Evolutionary conservation across 2,113 vertebrate genomes (phyloP), one percentile per base, ranked within the genome.

Genomic region (Clarias gariepinus): DNA sequence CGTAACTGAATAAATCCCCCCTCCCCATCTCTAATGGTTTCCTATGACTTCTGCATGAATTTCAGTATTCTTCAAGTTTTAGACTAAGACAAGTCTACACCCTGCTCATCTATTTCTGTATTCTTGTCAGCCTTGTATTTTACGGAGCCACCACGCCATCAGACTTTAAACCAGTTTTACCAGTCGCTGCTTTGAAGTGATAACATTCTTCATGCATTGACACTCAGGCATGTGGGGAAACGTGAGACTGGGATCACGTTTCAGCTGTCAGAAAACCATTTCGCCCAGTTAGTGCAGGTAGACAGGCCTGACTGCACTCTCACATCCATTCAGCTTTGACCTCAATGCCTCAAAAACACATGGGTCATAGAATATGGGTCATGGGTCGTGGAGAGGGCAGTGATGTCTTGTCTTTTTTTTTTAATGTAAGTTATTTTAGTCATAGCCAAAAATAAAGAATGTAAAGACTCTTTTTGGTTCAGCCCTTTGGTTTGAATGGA

Each of bases 281-380:
- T 87, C 57, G 47, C 15, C 30, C 36, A 28, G 63, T 87, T 55
- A 52, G 19, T 55, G 28, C 57, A 60, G 25, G 71, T 25, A 64
- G 71, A 61, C 25, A 87, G 47, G 76, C 81, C 33, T 81, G 74
- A 30, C 15, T 71, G 68, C 58, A n/a, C 47, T 82, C 53, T 66
- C 25, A 74, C 71, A 55, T 80, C 52, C 84, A 60, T 18, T 74
- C 30, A 85, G 66, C 60, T 69, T 11, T 89, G 87, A 87, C 83
- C 76, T 81, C 57, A 60, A 1, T 57, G 79, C 47, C 41, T 68
- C 1, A 21, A 81, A 55, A 83, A 36, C 30, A 9, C 21, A 61
- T 1, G 33, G 30, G 58, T 61, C 78, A 61, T 33, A 23, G 4
- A 33, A 36, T 33, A 3, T 80, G 9, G 81, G 53, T n/a, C 52